Evolutionary conservation across 2,113 vertebrate genomes (phyloP).

Genomic region (Ramphastos sulfuratus): DNA sequence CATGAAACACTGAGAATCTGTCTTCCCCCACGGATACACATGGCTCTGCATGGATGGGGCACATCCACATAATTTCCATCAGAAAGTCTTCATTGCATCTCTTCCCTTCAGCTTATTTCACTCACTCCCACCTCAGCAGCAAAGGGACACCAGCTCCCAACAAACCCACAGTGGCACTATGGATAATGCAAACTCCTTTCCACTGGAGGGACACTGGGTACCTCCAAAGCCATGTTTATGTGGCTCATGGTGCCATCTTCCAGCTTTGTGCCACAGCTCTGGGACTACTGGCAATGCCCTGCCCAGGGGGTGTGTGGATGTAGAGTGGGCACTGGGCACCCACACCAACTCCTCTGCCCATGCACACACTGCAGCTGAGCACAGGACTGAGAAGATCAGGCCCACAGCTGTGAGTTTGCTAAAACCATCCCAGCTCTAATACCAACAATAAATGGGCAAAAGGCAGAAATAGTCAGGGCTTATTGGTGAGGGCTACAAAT

Average conservation of each 20-base stretch:
- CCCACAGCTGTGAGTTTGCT: not conserved
- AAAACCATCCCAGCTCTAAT: not conserved
- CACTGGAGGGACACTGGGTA: not conserved
- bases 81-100: not conserved
- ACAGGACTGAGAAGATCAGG: not conserved
- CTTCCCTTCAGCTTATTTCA: not conserved
- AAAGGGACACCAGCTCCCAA: not conserved
- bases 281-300: not conserved
- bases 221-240: accelerated
- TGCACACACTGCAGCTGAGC: not conserved
- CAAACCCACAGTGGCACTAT: not conserved
- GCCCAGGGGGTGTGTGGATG: accelerated
- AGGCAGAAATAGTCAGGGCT: not conserved
- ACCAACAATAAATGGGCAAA: not conserved
- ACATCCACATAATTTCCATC: not conserved
- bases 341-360: not conserved
- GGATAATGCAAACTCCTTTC: not conserved
- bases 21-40: not conserved
- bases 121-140: not conserved
- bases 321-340: not conserved
- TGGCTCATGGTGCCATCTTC: not conserved
- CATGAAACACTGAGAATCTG: not conserved
- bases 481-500: not conserved
- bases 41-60: not conserved
- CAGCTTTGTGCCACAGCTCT: not conserved